phyloP scores from a whole-genome alignment of 2,113 vertebrate genomes.

The Galbula dea region DNA sequence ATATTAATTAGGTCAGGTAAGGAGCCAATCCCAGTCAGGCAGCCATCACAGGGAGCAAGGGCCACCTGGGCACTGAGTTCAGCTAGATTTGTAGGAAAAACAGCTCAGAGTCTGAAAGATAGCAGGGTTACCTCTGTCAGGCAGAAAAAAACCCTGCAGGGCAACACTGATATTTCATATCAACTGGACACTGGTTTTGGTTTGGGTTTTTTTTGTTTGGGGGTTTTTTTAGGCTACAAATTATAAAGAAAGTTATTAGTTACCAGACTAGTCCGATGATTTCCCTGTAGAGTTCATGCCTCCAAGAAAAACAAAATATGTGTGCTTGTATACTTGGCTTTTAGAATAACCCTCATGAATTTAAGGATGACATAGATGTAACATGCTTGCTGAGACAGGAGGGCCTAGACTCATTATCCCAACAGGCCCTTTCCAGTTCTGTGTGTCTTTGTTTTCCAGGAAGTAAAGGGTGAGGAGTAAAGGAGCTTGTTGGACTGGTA shows the following conservation, averaged over 20 bases:
- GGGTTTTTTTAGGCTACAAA: neutral
- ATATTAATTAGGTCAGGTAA: neutral
- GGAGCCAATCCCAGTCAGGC: rapidly evolving
- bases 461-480: neutral
- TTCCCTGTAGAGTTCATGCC: neutral
- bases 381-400: neutral
- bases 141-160: neutral
- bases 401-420: neutral
- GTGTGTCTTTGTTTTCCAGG: neutral
- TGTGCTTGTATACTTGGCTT: neutral
- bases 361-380: neutral
- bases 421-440: neutral
- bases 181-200: neutral
- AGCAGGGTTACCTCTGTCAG: neutral
- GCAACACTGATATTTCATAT: neutral
- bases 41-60: neutral
- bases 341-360: neutral
- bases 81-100: rapidly evolving
- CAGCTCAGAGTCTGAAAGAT: neutral
- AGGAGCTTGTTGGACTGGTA: conserved; percentile 1
- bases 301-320: neutral
- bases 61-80: rapidly evolving
- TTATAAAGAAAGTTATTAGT: neutral
- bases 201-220: neutral
- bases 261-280: neutral